Base-by-base conservation (phyloP, 2,113 vertebrate genomes). In the Aldabrachelys gigantea region DNA sequence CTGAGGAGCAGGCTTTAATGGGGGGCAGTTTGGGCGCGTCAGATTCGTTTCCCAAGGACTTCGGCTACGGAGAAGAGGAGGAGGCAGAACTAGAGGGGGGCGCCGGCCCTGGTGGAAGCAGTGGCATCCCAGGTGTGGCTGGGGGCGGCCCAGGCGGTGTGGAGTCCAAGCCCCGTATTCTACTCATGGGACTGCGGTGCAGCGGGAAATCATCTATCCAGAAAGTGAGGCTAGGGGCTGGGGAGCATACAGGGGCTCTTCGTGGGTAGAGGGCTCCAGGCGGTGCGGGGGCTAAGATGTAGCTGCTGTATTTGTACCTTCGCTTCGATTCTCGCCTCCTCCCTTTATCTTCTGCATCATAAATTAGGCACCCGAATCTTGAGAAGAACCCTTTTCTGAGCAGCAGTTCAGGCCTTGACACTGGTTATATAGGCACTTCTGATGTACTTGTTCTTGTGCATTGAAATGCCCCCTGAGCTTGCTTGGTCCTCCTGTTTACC, bases 201-300 rank as follows among this genome's bases (percentile, higher is more conserved):
- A 99, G 99, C 94, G 99, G 99, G 19, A 99, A 99, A 82, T 99
- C 99, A 5, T 99, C 99, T 54, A 99, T 99, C 97, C 99, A 99
- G 98, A 99, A 99, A 99, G 99, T 99, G 97, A 97, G 98, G 65
- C 87, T 56, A 3, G 29, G 38, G 5, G 11, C 11, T 5, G 56
- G 10, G 52, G 57, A 12, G 5, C 1, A 3, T 10, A 5, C 57
- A 4, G 10, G 27, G 57, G 11, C 5, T 59, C 5, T 10, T 59
- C 57, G 57, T 13, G 57, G 57, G 5, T 27, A 11, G 27, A 6
- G 27, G 57, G 57, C 57, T 13, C 27, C 27, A 4, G 56, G 2
- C 11, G 7, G 31, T n/a, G 59, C 27, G 31, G 62, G 16, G 17
- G 62, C 59, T 19, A n/a, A 69, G 62, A 3, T 19, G 62, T 19